Evolutionary conservation across 2,113 vertebrate species (phyloP), one percentile per base, ranked within the genome.

Genomic region (Catharus bicknelli): DNA sequence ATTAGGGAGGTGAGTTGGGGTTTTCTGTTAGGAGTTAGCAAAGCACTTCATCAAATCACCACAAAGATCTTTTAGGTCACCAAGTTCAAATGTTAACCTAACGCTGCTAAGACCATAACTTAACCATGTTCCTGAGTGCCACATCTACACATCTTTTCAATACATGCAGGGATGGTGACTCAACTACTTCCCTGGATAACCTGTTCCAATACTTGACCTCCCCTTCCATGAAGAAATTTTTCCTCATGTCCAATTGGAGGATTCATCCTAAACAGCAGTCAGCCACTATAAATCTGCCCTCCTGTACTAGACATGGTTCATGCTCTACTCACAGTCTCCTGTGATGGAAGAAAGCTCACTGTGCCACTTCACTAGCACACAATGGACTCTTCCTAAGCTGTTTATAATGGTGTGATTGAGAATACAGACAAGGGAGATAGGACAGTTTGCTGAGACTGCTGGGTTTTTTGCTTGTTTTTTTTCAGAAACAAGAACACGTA

Each of bases 251-350:
- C 20, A 21, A 0, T 10, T 42, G 40, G 9, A 68, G 36, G 32
- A 48, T 48, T 92, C 32, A 67, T 58, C 53, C 51, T 42, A 42
- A 74, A 21, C 9, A 72, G 11, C 7, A 0, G 2, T 21, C 29
- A 63, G 53, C 4, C 18, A 15, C 8, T 29, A 7, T 40, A 64
- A 84, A 75, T 53, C 26, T 85, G 21, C 16, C 34, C 47, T 82
- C 4, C 0, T 2, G 4, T 53, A 7, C 48, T 53, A 22, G 20
- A 5, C 2, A 2, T 7, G 36, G 32, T 45, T 89, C 19, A 14
- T 1, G 0, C 29, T 74, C 29, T 80, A 15, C 25, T 72, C 36
- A 19, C 16, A 36, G 57, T 27, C 59, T 68, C 42, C 57, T 87
- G 32, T 18, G 48, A 13, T 16, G n/a, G 36, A 76, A 68, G 13